These are phyloP conservation scores for Lanius ludovicianus DNA, from an alignment of 2,113 vertebrate genomes.

Conservation along the genomic window DNA sequence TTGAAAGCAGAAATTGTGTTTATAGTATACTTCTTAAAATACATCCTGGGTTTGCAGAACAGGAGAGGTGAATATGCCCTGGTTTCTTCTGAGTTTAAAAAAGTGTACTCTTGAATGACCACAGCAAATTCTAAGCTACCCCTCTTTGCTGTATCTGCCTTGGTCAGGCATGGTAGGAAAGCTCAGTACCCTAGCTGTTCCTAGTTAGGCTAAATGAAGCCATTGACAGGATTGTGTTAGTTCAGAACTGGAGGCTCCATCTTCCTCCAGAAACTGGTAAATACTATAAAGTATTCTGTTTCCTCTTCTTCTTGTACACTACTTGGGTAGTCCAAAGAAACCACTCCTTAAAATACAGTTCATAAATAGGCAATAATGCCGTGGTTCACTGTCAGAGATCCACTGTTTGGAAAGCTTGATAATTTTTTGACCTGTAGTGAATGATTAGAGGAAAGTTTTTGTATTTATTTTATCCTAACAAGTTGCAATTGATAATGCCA, in stretches of 20 bases:
- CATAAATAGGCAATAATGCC: not conserved
- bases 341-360: not conserved
- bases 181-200: not conserved
- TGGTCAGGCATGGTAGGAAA: not conserved
- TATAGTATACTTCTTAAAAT: not conserved
- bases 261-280: not conserved
- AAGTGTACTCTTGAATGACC: not conserved
- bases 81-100: not conserved
- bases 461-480: slow-evolving; percentile 16
- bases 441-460: slow-evolving; percentile 13
- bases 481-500: slow-evolving; percentile 68
- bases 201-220: not conserved
- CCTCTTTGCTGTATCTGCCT: not conserved
- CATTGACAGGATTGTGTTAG: not conserved
- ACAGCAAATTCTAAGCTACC: not conserved
- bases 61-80: not conserved
- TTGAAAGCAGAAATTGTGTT: not conserved
- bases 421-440: not conserved
- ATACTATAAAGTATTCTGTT: not conserved
- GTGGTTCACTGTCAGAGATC: not conserved
- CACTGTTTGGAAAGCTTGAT: not conserved
- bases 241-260: not conserved
- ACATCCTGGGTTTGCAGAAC: not conserved
- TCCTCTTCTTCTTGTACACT: not conserved
- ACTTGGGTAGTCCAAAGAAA: not conserved